Evolutionary conservation across 1,140 invertebrate genomes (phyloP).

Genomic region (Drosophila simulans): DNA sequence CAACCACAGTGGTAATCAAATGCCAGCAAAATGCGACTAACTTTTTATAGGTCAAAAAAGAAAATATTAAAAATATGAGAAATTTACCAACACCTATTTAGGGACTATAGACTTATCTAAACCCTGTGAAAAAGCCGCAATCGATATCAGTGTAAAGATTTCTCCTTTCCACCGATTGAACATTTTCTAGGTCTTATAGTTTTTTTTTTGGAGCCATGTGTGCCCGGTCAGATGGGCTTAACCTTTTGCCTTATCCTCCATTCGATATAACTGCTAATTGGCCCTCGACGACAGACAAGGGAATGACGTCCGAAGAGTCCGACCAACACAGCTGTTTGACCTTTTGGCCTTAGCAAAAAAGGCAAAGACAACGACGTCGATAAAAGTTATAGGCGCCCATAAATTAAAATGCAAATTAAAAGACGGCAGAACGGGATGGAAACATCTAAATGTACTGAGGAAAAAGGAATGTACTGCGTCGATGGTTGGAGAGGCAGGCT

Average conservation of each 20-base stretch:
- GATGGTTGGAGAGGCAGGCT: not conserved
- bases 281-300: constrained; percentile 8
- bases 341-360: constrained; percentile 49
- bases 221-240: constrained; percentile 3
- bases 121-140: not conserved
- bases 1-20: not conserved
- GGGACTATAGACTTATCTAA: not conserved
- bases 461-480: not conserved
- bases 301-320: constrained; percentile 25
- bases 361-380: constrained; percentile 41
- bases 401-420: constrained; percentile 82
- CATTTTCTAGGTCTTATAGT: not conserved
- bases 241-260: constrained; percentile 19
- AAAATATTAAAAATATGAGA: too few relatives aligned
- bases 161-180: too few relatives aligned
- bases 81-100: too few relatives aligned
- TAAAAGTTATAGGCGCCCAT: constrained; percentile 78
- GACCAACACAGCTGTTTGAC: constrained; percentile 65
- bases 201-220: not conserved
- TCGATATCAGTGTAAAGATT: not conserved
- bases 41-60: too few relatives aligned
- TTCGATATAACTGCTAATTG: constrained; percentile 68
- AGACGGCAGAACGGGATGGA: constrained; percentile 24
- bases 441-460: constrained; percentile 1
- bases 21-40: not conserved